These are phyloP conservation scores for Apistogramma diplotaenia DNA, from an alignment of 2,113 vertebrate genomes.

Conservation along the genomic window DNA sequence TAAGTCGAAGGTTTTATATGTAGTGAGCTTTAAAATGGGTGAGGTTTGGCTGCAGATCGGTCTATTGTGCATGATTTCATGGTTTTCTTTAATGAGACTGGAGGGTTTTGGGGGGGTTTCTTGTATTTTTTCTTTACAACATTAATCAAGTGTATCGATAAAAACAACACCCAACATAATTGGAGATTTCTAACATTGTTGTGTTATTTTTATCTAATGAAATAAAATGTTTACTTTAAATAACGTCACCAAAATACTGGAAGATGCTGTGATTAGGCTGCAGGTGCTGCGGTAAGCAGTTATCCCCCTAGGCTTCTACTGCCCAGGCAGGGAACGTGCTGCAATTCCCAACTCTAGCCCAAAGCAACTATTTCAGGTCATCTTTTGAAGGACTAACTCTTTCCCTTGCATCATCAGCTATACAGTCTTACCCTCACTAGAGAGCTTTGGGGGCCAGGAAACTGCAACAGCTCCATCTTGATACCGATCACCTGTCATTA, in stretches of 20 bases:
- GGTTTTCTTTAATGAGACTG: too few species aligned
- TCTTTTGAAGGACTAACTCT: constrained; percentile 27
- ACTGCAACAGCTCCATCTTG: constrained; percentile 40
- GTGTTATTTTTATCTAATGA: not conserved
- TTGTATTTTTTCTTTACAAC: too few species aligned
- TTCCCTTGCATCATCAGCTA: constrained; percentile 29
- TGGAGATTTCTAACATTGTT: not conserved
- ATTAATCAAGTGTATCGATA: not conserved
- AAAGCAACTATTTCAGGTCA: constrained; percentile 44
- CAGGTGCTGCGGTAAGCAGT: not conserved
- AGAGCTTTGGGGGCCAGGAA: constrained; percentile 41
- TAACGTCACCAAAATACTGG: not conserved
- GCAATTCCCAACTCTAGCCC: constrained; percentile 24
- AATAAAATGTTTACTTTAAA: not conserved
- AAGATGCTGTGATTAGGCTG: not conserved
- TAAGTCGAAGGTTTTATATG: not conserved
- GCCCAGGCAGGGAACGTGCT: constrained; percentile 11
- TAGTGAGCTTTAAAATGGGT: not conserved
- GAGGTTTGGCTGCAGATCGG: not conserved
- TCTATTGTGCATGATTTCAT: not conserved
- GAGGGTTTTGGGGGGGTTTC: too few species aligned
- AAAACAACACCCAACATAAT: not conserved
- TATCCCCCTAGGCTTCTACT: constrained; percentile 5
- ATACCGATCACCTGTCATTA: constrained; percentile 64
- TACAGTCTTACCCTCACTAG: constrained; percentile 2